Conservation (phyloP, 2,888 invertebrate species). For the Apotomis capreana region DNA sequence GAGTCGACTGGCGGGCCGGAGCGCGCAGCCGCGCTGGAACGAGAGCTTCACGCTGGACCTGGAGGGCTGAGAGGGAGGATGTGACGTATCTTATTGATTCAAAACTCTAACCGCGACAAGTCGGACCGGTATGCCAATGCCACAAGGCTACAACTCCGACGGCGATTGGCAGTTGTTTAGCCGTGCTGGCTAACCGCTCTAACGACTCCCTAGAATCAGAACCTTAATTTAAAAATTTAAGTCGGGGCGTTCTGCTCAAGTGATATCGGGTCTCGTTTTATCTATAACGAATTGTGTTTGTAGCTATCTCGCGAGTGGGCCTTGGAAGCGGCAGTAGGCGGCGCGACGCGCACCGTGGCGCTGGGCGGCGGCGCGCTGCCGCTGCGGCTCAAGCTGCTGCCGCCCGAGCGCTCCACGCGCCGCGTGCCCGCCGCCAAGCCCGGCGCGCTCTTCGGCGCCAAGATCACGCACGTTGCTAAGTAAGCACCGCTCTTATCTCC, state of each 20-base stretch:
- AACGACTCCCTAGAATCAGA: too few relatives aligned
- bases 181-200: too few relatives aligned
- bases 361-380: slow-evolving; percentile 88
- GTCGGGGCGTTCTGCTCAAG: too few relatives aligned
- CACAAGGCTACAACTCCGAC: slow-evolving; percentile 92
- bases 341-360: slow-evolving; percentile 86
- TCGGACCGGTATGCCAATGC: slow-evolving; percentile 71
- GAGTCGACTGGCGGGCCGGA: slow-evolving; percentile 78
- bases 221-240: too few relatives aligned
- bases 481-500: slow-evolving; percentile 68
- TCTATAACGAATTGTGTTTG: background rate
- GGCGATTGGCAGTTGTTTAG: slow-evolving; percentile 65
- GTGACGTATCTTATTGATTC: slow-evolving; percentile 71
- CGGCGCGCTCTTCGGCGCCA: slow-evolving; percentile 95
- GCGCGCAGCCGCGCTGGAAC: slow-evolving; percentile 90
- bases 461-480: slow-evolving; percentile 95
- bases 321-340: slow-evolving; percentile 72
- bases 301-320: slow-evolving; percentile 93
- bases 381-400: slow-evolving; percentile 90
- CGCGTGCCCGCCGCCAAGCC: slow-evolving; percentile 94
- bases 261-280: too few relatives aligned
- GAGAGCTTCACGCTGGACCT: slow-evolving; percentile 97
- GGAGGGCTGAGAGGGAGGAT: slow-evolving; percentile 96
- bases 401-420: slow-evolving; percentile 92
- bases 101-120: too few relatives aligned